A percentile compares a stretch with the other conserved stretches of the same genome.
Conservation (phyloP, 1,140 invertebrate species). For the Sminthurides bifidus region DNA sequence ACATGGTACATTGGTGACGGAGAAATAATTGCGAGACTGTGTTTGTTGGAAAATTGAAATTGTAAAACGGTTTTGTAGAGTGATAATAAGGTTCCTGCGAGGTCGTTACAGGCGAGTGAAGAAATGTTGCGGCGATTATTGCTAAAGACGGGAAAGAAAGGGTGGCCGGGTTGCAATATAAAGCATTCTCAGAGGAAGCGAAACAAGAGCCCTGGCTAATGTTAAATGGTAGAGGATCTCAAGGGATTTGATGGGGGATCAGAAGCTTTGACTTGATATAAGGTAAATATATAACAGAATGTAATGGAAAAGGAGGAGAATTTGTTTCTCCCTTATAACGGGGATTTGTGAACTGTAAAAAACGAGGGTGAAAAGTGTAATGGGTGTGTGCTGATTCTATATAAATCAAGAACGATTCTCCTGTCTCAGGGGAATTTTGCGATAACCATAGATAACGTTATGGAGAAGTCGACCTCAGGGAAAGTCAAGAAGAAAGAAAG, state of each 20-base stretch:
- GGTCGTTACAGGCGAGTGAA: not conserved
- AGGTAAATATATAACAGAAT: too few species aligned
- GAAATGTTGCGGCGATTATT: not conserved
- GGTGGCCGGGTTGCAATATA: not conserved
- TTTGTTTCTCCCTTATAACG: constrained; percentile 23
- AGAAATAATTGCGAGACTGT: not conserved
- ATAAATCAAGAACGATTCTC: constrained; percentile 32
- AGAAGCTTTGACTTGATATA: constrained; percentile 8
- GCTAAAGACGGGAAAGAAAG: not conserved
- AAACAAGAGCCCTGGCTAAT: not conserved
- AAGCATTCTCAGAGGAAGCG: constrained; percentile 2
- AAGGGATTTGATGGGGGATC: constrained; percentile 16
- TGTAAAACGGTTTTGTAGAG: not conserved
- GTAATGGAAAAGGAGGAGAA: not conserved
- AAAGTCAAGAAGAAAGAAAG: not conserved
- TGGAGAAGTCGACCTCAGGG: too few species aligned
- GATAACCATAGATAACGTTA: not conserved
- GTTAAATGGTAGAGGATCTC: constrained; percentile 24
- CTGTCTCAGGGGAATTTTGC: constrained; percentile 27
- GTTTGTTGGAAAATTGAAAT: constrained; percentile 8
- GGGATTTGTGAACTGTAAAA: constrained; percentile 32
- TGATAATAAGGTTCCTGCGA: not conserved
- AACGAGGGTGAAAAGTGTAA: constrained; percentile 12
- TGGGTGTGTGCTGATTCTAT: constrained; percentile 30
- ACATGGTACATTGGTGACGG: too few species aligned